A percentile compares a stretch with the other conserved stretches of the same genome.
These are phyloP conservation scores for Sesia apiformis DNA, from an alignment of 2,888 invertebrate species.

Conservation along the genomic window DNA sequence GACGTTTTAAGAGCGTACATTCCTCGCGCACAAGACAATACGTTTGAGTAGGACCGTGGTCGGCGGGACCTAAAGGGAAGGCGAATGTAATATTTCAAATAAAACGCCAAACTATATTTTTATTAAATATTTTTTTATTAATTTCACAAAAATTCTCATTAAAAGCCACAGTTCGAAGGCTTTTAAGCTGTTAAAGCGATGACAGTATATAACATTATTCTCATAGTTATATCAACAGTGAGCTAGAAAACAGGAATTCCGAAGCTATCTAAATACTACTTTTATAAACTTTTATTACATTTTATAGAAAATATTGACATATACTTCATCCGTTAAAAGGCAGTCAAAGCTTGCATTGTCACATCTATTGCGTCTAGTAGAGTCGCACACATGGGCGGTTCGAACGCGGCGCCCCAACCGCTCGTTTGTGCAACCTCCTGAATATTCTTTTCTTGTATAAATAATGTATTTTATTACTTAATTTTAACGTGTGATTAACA, in stretches of 20 bases:
- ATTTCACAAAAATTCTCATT: conserved; percentile 72
- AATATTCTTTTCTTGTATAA: conserved; percentile 43
- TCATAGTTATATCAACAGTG: conserved; percentile 43
- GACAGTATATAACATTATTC: conserved; percentile 34
- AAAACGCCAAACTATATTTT: neutral
- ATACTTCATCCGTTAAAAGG: conserved; percentile 51
- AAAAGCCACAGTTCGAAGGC: conserved; percentile 73
- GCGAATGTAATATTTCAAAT: too few relatives aligned
- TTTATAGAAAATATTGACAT: conserved; percentile 68
- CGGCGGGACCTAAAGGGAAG: too few relatives aligned
- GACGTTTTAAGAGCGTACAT: too few relatives aligned
- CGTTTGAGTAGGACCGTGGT: too few relatives aligned
- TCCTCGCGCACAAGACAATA: too few relatives aligned
- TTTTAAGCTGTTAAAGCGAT: conserved; percentile 71
- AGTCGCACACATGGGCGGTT: conserved; percentile 1
- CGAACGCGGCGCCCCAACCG: conserved; percentile 7
- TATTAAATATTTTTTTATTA: conserved; percentile 56
- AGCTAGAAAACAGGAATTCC: conserved; percentile 53
- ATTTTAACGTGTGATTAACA: conserved; percentile 60
- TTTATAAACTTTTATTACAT: conserved; percentile 48
- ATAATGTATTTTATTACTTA: conserved; percentile 58
- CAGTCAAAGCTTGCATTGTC: conserved; percentile 55
- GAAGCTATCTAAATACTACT: conserved; percentile 65
- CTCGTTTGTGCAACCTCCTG: conserved; percentile 8
- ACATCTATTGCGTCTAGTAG: conserved; percentile 42